Evolutionary conservation across 2,113 vertebrate species (phyloP), one percentile per base, ranked within the genome.

Genomic region (Amblyornis subalaris): DNA sequence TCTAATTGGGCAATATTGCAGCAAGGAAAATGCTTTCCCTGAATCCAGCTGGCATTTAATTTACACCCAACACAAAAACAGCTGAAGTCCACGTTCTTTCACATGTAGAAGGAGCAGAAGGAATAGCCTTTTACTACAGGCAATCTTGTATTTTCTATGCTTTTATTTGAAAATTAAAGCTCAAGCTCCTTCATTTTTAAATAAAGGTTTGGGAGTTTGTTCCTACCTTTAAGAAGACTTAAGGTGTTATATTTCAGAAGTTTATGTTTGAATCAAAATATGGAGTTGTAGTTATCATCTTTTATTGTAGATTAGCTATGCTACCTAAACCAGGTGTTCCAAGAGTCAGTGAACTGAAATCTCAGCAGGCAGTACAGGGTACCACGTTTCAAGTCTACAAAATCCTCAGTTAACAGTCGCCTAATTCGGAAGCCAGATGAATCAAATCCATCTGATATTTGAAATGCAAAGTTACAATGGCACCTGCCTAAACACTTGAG

Each of bases 1-100:
- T 81, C 53, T 94, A 95, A 95, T 93, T 94, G 94, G 65, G 53
- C 72, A 90, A 87, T 90, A 90, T 12, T 92, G 80, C 31, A 93
- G 31, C 42, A 92, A 74, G 28, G 83, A 93, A 93, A 76, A 78
- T 36, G 11, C 8, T 81, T 9, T 90, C 74, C 47, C 55, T 71
- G 50, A 64, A 79, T 83, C 54, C 66, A 94, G 21, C 71, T 94
- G 85, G 74, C 47, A 88, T 47, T 58, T 93, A 96, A 66, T 87
- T 94, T 93, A 64, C 44, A 77, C 51, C 7, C 65, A 76, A 42
- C 14, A 71, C 51, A 88, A 73, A 93, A 94, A 6, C 19, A 88
- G 24, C 23, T 83, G 42, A 91, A 83, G 36, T 67, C 55, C 71
- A 18, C 1, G 1, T 22, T 72, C 50, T 87, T 85, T 48, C 75